phyloP scores from a whole-genome alignment of 1,140 invertebrate species.

The Drosophila suzukii region DNA sequence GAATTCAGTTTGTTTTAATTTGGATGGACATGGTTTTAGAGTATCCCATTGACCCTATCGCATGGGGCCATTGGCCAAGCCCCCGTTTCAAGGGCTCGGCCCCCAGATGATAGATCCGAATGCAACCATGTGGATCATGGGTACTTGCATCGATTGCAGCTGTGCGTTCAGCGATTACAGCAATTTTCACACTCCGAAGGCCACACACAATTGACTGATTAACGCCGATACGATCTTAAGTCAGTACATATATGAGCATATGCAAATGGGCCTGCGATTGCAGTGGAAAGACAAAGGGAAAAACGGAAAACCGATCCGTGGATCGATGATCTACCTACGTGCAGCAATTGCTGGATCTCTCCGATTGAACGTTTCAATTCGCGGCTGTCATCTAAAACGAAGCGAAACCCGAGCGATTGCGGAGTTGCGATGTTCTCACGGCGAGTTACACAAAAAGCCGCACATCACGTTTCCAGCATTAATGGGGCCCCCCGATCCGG shows the following conservation, averaged over 20 bases:
- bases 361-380: conserved; percentile 42
- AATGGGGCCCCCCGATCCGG: conserved; percentile 32
- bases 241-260: neutral
- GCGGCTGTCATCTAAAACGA: conserved; percentile 58
- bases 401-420: conserved; percentile 69
- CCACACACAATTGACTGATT: conserved; percentile 43
- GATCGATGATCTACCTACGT: conserved; percentile 49
- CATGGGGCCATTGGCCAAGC: conserved; percentile 7
- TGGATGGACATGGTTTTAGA: neutral
- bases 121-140: conserved; percentile 16
- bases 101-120: conserved; percentile 26
- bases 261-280: conserved; percentile 20
- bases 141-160: conserved; percentile 28
- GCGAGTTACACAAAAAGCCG: conserved; percentile 81
- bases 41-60: neutral
- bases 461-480: conserved; percentile 77
- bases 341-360: conserved; percentile 2
- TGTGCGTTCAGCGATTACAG: conserved; percentile 52
- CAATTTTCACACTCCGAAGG: conserved; percentile 75
- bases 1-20: neutral
- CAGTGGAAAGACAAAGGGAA: conserved; percentile 19
- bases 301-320: conserved; percentile 32
- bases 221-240: conserved; percentile 17
- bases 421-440: conserved; percentile 68
- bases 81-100: conserved; percentile 50